These are phyloP conservation scores for Octopus sinensis DNA, from an alignment of 1,140 invertebrate genomes.

Conservation along the genomic window DNA sequence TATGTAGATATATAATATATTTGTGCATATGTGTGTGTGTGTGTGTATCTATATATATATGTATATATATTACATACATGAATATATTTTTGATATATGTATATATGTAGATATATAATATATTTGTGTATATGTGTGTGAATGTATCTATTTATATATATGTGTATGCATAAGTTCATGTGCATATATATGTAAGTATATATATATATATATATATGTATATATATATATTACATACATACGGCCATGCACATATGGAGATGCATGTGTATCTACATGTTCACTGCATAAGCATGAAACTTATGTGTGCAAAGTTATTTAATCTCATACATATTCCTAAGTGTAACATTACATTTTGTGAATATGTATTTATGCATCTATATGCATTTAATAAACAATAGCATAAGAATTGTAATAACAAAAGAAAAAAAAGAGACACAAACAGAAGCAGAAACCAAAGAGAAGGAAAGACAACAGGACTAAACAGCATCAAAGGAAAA, in stretches of 20 bases:
- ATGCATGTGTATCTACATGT: background rate
- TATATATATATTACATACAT: background rate
- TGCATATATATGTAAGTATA: background rate
- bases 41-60: background rate
- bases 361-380: too few species aligned
- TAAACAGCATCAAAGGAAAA: too few species aligned
- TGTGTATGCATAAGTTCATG: background rate
- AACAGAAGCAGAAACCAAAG: too few species aligned
- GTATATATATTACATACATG: background rate
- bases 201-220: background rate
- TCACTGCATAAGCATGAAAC: too few species aligned
- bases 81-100: background rate
- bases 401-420: too few species aligned
- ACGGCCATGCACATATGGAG: background rate
- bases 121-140: background rate
- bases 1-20: background rate
- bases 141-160: background rate
- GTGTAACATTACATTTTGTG: too few species aligned
- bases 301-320: too few species aligned
- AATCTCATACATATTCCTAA: too few species aligned
- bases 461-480: too few species aligned
- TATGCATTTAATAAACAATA: too few species aligned
- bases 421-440: too few species aligned
- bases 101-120: background rate
- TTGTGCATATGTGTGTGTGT: background rate